phyloP scores from a whole-genome alignment of 1,140 invertebrate genomes.

The Aphidius ervi region DNA sequence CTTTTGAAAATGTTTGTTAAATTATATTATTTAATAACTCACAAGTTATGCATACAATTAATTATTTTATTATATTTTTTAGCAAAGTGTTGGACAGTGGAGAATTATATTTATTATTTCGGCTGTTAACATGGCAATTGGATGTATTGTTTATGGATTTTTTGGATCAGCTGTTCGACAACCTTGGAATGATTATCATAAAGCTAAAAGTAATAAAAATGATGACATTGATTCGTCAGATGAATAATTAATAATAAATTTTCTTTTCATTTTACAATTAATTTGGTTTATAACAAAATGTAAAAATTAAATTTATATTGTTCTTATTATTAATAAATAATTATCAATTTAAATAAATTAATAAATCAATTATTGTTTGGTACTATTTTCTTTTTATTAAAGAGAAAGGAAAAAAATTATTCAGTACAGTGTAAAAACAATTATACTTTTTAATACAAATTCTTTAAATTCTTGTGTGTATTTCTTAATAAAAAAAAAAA shows the following conservation, averaged over 20 bases:
- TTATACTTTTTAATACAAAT: no score
- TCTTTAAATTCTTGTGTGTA: no score
- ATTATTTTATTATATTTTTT: constrained; percentile 25
- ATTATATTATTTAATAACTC: neutral
- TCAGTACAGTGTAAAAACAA: no score
- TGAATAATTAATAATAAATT: neutral
- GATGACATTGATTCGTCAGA: constrained; percentile 11
- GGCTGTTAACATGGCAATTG: constrained; percentile 51
- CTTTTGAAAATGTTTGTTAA: constrained; percentile 58
- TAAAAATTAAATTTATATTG: no score
- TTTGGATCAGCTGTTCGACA: constrained; percentile 62
- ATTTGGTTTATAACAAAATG: no score
- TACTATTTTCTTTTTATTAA: no score
- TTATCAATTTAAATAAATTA: no score
- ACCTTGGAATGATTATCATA: constrained; percentile 56
- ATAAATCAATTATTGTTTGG: no score
- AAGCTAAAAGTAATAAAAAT: constrained; percentile 6
- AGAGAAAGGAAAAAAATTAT: no score
- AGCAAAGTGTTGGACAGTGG: constrained; percentile 68
- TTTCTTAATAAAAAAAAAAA: no score
- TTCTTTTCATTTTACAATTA: no score
- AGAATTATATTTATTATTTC: constrained; percentile 62
- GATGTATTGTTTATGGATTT: constrained; percentile 54
- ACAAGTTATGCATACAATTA: neutral
- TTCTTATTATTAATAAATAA: no score